These are phyloP conservation scores for Scrobipalpa atriplicella DNA, from an alignment of 2,888 invertebrate genomes.

Conservation along the genomic window DNA sequence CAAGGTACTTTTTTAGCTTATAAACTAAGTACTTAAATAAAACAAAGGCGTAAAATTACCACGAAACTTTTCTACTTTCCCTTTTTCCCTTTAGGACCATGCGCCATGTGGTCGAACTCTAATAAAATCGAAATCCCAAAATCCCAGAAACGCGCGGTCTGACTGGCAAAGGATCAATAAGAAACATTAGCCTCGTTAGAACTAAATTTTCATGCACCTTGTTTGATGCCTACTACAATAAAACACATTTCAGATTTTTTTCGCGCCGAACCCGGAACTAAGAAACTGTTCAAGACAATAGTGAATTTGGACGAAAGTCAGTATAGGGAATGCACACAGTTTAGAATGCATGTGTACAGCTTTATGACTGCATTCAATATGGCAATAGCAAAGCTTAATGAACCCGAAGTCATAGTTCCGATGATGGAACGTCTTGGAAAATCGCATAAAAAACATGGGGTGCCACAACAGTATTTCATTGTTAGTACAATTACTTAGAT, in stretches of 20 bases:
- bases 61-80: no score
- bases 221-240: no score
- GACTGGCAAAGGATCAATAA: no score
- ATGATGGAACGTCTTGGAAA: conserved; percentile 65
- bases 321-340: conserved; percentile 47
- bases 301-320: conserved; percentile 48
- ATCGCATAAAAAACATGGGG: conserved; percentile 49
- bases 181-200: no score
- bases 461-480: conserved; percentile 54
- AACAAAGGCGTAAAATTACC: no score
- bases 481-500: conserved; percentile 44
- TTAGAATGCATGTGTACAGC: conserved; percentile 62
- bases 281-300: conserved; percentile 58
- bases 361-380: conserved; percentile 58
- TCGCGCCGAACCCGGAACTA: conserved; percentile 52
- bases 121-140: no score
- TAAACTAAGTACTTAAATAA: no score
- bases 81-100: no score
- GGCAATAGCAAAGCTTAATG: conserved; percentile 52
- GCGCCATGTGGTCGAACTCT: no score
- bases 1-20: neutral
- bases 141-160: no score
- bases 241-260: conserved; percentile 47
- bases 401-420: conserved; percentile 56
- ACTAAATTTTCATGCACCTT: no score